Percentiles rank a stretch among this genome's conserved stretches.
These are phyloP conservation scores for Nesometra sesokonis DNA, from an alignment of 35 echinoderm and acorn worm species.

Conservation along the genomic window DNA sequence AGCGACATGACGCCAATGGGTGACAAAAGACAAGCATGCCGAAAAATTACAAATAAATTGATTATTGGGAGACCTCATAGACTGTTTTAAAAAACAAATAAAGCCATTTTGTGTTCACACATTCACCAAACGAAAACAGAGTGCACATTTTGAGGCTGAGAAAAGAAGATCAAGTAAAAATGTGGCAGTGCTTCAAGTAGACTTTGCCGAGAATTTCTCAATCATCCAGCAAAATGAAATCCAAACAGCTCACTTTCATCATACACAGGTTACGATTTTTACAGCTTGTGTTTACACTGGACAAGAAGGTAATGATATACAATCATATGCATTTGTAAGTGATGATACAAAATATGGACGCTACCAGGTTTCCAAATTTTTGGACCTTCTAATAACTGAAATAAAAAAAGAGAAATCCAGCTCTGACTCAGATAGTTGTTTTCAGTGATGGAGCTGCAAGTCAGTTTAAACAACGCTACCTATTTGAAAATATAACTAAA, in stretches of 20 bases:
- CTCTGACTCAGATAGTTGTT: not conserved
- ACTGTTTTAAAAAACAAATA: not conserved
- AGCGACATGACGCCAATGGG: not conserved
- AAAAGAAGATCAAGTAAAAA: conserved; percentile 1
- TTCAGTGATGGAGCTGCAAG: conserved; percentile 32
- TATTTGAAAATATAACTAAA: conserved; percentile 24
- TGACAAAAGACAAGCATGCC: too few relatives aligned
- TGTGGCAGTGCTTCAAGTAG: conserved; percentile 33
- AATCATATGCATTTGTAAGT: conserved; percentile 32
- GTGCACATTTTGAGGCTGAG: conserved; percentile 33
- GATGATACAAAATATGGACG: conserved; percentile 19
- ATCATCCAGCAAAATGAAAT: conserved; percentile 38
- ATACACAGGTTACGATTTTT: conserved; percentile 33
- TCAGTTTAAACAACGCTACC: conserved; percentile 35
- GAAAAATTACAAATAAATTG: too few relatives aligned
- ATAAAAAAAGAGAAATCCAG: not conserved
- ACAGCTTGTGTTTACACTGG: conserved; percentile 26
- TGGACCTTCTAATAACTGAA: conserved; percentile 27
- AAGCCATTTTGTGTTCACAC: conserved; percentile 11
- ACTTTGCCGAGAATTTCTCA: conserved; percentile 48
- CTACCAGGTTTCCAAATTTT: conserved; percentile 17
- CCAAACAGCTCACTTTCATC: conserved; percentile 32
- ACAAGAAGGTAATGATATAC: not conserved
- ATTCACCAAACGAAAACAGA: conserved; percentile 29
- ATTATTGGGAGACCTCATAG: not conserved